Evolutionary conservation across 2,797 vertebrate genomes (phyloP), one percentile per base, ranked within the genome.

Genomic region (Channallabes apus): DNA sequence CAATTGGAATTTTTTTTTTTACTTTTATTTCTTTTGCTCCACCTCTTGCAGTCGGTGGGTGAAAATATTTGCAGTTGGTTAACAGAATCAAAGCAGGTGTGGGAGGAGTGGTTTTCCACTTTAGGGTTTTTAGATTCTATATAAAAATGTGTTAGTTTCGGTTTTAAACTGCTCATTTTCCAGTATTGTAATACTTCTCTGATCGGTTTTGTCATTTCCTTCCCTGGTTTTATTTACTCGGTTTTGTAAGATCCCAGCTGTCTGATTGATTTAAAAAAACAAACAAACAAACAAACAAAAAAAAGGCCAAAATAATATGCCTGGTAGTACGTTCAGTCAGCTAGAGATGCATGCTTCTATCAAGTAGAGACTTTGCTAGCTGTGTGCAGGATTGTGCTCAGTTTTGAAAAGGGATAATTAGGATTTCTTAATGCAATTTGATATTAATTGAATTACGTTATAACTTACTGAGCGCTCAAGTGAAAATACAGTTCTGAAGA

Each of bases 1-100:
- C 75, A 29, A 56, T 51, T 77, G 71, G 84, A 83, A 76, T 38
- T 35, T 35, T 35, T 59, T 76, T 67, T 83, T 86, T 51, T 51
- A 12, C 9, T 51, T 12, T 12, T 51, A 51, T 51, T 51, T 35
- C 3, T 56, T 61, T 61, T 4, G 38, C 32, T 38, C 14, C 32
- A 15, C 18, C 61, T 38, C 35, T 61, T 4, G 0, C 11, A 24
- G 76, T 78, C 56, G 6, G 56, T 35, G 14, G 1, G 29, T 78
- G 3, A 38, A 61, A 38, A 38, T 59, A 77, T 77, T 59, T 35
- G 20, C 7, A 59, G 56, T 77, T 59, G 3, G 54, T 29, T 38
- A 38, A 61, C 32, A 61, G 29, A 35, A 59, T 61, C 56, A 35
- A 76, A 59, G 75, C 56, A 56, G 15, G 18, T 59, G 73, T 77